Percentiles rank a stretch among this genome's conserved stretches.
Evolutionary conservation across 2,888 invertebrate species (phyloP).

Genomic region (Nymphalis c-album): DNA sequence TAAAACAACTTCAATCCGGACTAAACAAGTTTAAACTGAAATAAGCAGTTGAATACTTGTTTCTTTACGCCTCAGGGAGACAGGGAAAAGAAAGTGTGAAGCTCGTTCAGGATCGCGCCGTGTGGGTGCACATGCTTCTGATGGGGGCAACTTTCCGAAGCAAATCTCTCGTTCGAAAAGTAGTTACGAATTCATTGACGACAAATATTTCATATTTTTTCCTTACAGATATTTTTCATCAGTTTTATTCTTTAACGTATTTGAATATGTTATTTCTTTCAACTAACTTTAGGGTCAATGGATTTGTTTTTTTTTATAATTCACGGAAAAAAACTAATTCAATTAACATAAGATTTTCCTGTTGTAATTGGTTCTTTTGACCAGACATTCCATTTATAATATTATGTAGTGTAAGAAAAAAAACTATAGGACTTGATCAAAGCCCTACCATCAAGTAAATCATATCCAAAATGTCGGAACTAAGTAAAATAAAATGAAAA

Average conservation of each 20-base stretch:
- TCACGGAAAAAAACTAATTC: too few relatives aligned
- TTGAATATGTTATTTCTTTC: too few relatives aligned
- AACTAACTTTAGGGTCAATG: too few relatives aligned
- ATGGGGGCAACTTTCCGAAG: conserved; percentile 46
- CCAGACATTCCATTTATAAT: too few relatives aligned
- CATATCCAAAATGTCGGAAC: neutral
- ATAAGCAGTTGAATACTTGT: conserved; percentile 72
- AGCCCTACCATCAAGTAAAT: too few relatives aligned
- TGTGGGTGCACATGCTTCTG: conserved; percentile 63
- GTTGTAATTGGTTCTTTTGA: too few relatives aligned
- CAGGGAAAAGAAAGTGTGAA: conserved; percentile 57
- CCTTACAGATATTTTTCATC: conserved; percentile 54
- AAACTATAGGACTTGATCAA: too few relatives aligned
- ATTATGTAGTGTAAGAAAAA: too few relatives aligned
- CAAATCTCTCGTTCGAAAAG: conserved; percentile 72
- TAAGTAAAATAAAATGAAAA: too few relatives aligned
- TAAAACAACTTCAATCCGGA: conserved; percentile 65
- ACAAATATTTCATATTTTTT: conserved; percentile 54
- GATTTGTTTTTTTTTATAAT: too few relatives aligned
- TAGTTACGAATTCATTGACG: conserved; percentile 71
- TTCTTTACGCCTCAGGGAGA: conserved; percentile 56
- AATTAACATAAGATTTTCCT: too few relatives aligned
- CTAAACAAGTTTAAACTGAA: conserved; percentile 73
- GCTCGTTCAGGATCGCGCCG: conserved; percentile 48
- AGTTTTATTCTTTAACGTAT: too few relatives aligned